Conservation (phyloP, 2,888 invertebrate species). For the Andricus quercusramuli region DNA sequence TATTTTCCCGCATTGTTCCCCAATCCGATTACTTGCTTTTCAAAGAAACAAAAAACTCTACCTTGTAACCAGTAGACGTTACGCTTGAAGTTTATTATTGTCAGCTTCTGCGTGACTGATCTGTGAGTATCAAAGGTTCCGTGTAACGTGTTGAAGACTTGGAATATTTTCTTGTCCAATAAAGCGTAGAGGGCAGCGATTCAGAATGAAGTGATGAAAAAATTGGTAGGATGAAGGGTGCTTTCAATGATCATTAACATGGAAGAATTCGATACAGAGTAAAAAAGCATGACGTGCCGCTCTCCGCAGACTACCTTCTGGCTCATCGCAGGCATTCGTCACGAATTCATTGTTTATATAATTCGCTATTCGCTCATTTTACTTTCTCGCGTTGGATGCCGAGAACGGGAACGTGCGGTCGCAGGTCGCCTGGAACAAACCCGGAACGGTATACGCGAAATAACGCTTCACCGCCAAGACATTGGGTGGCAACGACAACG, state of each 20-base stretch:
- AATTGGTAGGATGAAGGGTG: not conserved
- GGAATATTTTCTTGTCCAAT: not conserved
- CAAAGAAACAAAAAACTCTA: not conserved
- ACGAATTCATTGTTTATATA: not conserved
- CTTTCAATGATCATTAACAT: conserved; percentile 18
- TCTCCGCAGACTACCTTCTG: conserved; percentile 6
- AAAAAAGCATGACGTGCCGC: not conserved
- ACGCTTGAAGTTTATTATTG: not conserved
- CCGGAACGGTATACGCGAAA: conserved; percentile 37
- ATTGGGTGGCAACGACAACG: conserved; percentile 38
- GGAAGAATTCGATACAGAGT: not conserved
- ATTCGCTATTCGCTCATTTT: conserved; percentile 9
- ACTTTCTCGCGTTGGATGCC: conserved; percentile 2
- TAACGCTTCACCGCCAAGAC: conserved; percentile 35
- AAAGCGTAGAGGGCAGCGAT: not conserved
- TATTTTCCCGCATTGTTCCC: not conserved
- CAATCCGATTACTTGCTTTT: not conserved
- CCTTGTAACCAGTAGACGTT: not conserved
- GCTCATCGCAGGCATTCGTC: conserved; percentile 33
- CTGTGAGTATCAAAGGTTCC: not conserved
- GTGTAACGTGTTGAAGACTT: not conserved
- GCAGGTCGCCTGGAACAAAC: conserved; percentile 28
- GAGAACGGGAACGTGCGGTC: conserved; percentile 15
- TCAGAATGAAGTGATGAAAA: not conserved
- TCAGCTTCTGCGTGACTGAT: not conserved